A percentile compares a stretch with the other conserved stretches of the same genome.
Conservation (phyloP, 2,797 vertebrate genomes). For the Channa striata region DNA sequence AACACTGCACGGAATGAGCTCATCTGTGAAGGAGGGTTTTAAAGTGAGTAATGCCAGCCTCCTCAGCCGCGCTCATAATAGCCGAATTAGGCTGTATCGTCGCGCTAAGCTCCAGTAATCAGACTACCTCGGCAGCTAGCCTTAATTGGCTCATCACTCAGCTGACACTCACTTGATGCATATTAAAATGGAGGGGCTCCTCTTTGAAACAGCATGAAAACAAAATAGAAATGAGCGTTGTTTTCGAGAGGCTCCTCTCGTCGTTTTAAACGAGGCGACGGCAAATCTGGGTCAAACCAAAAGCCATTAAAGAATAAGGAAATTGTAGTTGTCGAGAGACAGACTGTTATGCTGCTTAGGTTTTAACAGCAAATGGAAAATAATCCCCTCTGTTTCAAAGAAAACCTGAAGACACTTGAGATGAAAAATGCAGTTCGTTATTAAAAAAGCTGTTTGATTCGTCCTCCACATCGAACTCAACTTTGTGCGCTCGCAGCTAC, state of each 20-base stretch:
- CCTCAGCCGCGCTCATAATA: slow-evolving; percentile 71
- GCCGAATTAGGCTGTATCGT: slow-evolving; percentile 72
- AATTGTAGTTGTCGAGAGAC: slow-evolving; percentile 41
- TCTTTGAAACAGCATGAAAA: slow-evolving; percentile 37
- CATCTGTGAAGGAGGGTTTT: slow-evolving; percentile 63
- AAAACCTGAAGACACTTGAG: slow-evolving; percentile 19
- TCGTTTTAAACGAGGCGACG: slow-evolving; percentile 39
- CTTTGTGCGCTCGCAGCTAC: slow-evolving; percentile 17
- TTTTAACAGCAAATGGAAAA: slow-evolving; percentile 51
- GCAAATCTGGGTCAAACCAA: slow-evolving; percentile 57
- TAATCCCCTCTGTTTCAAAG: slow-evolving; percentile 24
- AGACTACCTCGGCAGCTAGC: slow-evolving; percentile 67
- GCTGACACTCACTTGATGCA: slow-evolving; percentile 47
- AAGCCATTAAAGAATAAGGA: slow-evolving; percentile 35
- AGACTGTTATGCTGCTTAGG: slow-evolving; percentile 39
- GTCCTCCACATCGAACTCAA: not conserved
- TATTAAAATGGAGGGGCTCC: slow-evolving; percentile 52
- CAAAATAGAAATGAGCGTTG: slow-evolving; percentile 7
- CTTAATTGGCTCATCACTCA: slow-evolving; percentile 80
- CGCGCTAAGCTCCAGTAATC: slow-evolving; percentile 75
- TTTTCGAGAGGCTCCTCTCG: slow-evolving; percentile 31
- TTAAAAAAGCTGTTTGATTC: slow-evolving; percentile 24
- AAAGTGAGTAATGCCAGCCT: slow-evolving; percentile 71
- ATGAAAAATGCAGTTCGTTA: slow-evolving; percentile 20
- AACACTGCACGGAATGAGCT: slow-evolving; percentile 57